These are phyloP conservation scores for Pseudorasbora parva DNA, from an alignment of 2,113 vertebrate species.

Conservation along the genomic window DNA sequence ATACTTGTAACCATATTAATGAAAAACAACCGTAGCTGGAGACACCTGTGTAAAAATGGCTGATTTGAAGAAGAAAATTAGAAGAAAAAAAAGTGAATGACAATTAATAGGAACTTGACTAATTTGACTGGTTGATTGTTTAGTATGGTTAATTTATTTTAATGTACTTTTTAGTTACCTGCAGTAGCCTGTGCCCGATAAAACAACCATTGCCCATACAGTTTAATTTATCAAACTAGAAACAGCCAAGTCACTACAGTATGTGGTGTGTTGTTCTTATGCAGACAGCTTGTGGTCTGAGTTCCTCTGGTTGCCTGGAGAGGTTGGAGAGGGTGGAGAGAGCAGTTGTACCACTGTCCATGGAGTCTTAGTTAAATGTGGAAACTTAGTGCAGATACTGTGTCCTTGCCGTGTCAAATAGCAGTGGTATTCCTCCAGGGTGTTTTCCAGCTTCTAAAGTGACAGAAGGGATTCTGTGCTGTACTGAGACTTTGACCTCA, in stretches of 20 bases:
- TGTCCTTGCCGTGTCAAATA: slow-evolving; percentile 29
- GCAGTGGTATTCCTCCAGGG: slow-evolving; percentile 17
- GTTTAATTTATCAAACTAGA: background rate
- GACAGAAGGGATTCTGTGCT: background rate
- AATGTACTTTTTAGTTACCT: background rate
- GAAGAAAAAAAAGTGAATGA: background rate
- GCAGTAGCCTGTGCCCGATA: background rate
- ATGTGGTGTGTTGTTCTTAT: background rate
- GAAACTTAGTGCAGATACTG: slow-evolving; percentile 45
- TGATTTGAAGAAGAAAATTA: background rate
- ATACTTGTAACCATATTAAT: background rate
- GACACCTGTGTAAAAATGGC: background rate
- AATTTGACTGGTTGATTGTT: background rate
- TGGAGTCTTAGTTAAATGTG: slow-evolving; percentile 7
- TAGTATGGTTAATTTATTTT: background rate
- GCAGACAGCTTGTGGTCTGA: background rate
- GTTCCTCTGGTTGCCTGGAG: background rate
- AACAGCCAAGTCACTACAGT: background rate
- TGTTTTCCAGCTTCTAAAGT: slow-evolving; percentile 43
- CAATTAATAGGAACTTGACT: background rate
- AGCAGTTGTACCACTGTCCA: background rate
- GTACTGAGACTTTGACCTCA: background rate
- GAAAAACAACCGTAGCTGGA: slow-evolving; percentile 16
- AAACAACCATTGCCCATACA: background rate
- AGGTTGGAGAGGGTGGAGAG: slow-evolving; percentile 1